These are phyloP conservation scores for Oreochromis tanganicae DNA, from an alignment of 2,113 vertebrate species.

Conservation along the genomic window DNA sequence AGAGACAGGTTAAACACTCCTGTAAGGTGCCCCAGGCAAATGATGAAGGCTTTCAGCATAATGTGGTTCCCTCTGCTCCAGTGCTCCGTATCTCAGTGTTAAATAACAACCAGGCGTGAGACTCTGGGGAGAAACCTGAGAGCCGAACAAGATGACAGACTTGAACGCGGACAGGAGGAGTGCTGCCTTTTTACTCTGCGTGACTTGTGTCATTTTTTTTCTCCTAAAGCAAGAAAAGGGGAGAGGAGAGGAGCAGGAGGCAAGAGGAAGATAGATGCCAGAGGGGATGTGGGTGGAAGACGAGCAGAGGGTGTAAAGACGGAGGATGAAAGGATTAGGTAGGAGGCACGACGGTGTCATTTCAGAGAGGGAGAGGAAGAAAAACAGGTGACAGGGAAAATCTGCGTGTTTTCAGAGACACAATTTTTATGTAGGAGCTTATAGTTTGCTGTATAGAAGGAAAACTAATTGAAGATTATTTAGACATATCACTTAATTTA, in stretches of 20 bases:
- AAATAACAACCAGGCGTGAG: constrained; percentile 26
- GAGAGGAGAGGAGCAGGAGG: constrained; percentile 3
- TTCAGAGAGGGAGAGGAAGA: neutral
- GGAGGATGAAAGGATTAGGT: constrained; percentile 57
- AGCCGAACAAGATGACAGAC: constrained; percentile 19
- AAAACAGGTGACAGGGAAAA: constrained; percentile 16
- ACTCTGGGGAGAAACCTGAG: constrained; percentile 20
- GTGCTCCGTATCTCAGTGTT: constrained; percentile 2
- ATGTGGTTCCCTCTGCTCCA: constrained; percentile 27
- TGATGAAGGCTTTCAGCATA: constrained; percentile 2
- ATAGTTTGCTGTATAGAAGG: neutral
- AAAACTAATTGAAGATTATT: neutral
- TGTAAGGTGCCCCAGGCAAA: constrained; percentile 9
- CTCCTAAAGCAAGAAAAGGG: neutral
- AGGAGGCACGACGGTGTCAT: constrained; percentile 29
- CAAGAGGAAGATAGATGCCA: constrained; percentile 8
- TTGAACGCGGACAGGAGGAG: neutral
- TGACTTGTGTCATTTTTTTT: constrained; percentile 33
- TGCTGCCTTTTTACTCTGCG: neutral
- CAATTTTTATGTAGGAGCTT: neutral
- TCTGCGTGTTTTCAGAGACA: neutral
- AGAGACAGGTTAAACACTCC: neutral
- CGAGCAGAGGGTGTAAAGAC: constrained; percentile 7
- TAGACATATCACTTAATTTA: neutral
- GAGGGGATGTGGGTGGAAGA: constrained; percentile 26